Evolutionary conservation across 1,140 invertebrate species (phyloP).

Genomic region (Drosophila paulistorum): DNA sequence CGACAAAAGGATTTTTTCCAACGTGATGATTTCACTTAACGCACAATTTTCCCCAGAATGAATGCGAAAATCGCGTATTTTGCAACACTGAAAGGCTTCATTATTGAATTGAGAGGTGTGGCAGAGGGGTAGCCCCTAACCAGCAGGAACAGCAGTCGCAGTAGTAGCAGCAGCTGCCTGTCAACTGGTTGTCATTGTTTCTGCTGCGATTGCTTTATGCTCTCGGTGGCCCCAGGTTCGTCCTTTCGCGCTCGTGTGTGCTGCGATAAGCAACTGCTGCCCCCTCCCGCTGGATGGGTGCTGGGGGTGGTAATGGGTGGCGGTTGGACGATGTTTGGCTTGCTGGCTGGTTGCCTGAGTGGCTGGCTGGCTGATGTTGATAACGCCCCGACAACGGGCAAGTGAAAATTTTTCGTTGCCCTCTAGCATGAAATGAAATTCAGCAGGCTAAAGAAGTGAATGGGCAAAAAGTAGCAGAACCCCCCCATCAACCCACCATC

Average conservation of each 20-base stretch:
- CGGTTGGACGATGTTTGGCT: conserved; percentile 4
- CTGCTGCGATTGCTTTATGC: conserved; percentile 57
- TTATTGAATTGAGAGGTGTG: conserved; percentile 34
- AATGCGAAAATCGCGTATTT: conserved; percentile 70
- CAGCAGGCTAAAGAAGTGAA: conserved; percentile 40
- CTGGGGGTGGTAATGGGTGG: background rate
- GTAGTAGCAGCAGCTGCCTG: conserved; percentile 39
- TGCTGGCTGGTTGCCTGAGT: conserved; percentile 24
- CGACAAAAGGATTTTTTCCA: conserved; percentile 16
- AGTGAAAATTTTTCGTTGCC: conserved; percentile 70
- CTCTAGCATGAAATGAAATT: conserved; percentile 69
- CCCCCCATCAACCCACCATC: background rate
- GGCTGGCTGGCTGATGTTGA: conserved; percentile 43
- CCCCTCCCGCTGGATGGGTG: background rate
- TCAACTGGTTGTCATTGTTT: conserved; percentile 78
- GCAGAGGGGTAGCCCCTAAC: background rate
- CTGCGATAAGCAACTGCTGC: conserved; percentile 53
- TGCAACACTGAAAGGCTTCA: conserved; percentile 74
- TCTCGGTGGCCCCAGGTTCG: conserved; percentile 37
- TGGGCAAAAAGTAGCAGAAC: background rate
- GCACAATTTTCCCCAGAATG: conserved; percentile 62
- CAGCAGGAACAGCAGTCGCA: conserved; percentile 25
- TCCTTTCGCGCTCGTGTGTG: conserved; percentile 20
- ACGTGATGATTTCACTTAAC: conserved; percentile 75
- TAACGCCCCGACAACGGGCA: conserved; percentile 62